Evolutionary conservation across 2,113 vertebrate species (phyloP).

Genomic region (Apus apus): DNA sequence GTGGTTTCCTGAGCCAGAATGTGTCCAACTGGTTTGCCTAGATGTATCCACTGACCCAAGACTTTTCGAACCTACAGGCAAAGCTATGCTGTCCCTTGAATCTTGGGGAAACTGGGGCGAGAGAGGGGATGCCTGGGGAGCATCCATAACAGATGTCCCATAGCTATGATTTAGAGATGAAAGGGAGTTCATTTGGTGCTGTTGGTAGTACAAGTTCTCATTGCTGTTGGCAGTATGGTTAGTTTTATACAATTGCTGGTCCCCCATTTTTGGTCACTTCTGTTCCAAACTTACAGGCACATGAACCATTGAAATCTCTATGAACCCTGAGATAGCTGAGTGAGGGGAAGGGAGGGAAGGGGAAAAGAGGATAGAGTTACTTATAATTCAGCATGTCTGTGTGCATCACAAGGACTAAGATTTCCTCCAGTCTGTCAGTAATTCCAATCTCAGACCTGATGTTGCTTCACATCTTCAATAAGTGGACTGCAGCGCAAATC

Average conservation of each 20-base stretch:
- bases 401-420: constrained; percentile 60
- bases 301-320: constrained; percentile 74
- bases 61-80: constrained; percentile 78
- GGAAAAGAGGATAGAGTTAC: constrained; percentile 45
- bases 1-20: constrained; percentile 79
- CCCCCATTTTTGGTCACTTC: constrained; percentile 80
- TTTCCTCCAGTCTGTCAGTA: constrained; percentile 47
- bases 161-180: constrained; percentile 78
- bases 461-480: constrained; percentile 70
- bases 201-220: constrained; percentile 82
- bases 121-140: constrained; percentile 78
- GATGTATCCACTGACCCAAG: constrained; percentile 76
- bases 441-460: constrained; percentile 2
- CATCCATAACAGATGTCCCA: constrained; percentile 75
- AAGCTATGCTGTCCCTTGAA: constrained; percentile 73
- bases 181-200: constrained; percentile 75
- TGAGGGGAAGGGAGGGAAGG: constrained; percentile 29
- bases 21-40: constrained; percentile 77
- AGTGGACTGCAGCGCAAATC: constrained; percentile 10
- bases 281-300: constrained; percentile 72
- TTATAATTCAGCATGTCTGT: constrained; percentile 69
- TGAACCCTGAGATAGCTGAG: constrained; percentile 79
- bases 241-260: constrained; percentile 84
- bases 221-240: constrained; percentile 76
- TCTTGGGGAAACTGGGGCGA: constrained; percentile 84